A percentile compares a stretch with the other conserved stretches of the same genome.
These are phyloP conservation scores for Microcebus griseorufus DNA, from an alignment of 2,113 vertebrate genomes.

Conservation along the genomic window DNA sequence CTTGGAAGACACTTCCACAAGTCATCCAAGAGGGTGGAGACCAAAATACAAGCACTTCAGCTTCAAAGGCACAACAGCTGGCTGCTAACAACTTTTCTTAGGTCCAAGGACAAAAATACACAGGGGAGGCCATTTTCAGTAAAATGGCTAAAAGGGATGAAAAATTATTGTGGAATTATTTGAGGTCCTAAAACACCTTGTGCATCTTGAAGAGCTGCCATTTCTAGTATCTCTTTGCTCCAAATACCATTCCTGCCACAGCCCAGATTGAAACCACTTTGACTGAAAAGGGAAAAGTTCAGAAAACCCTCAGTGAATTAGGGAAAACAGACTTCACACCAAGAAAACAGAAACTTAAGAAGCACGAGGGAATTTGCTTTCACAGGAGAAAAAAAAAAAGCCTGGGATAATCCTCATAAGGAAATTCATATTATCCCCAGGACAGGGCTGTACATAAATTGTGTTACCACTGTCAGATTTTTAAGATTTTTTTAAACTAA, in stretches of 20 bases:
- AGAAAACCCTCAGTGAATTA: constrained; percentile 38
- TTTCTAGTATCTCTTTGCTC: background rate
- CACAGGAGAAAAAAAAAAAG: background rate
- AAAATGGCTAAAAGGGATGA: constrained; percentile 19
- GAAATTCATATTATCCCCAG: constrained; percentile 4
- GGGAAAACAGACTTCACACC: constrained; percentile 22
- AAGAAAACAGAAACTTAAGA: constrained; percentile 62
- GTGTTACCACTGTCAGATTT: background rate
- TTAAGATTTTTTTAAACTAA: constrained; percentile 28
- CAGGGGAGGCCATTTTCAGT: background rate
- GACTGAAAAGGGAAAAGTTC: background rate
- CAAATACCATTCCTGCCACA: constrained; percentile 28
- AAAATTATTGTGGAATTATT: background rate
- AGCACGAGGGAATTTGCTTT: constrained; percentile 21
- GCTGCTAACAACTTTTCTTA: background rate
- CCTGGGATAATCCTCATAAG: background rate
- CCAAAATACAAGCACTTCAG: background rate
- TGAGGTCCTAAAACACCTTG: background rate
- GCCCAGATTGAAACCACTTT: background rate
- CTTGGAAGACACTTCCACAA: background rate
- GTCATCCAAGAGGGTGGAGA: background rate
- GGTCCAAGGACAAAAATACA: background rate
- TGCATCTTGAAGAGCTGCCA: background rate
- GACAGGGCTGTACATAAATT: background rate
- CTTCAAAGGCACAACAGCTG: background rate